Evolutionary conservation across 2,888 invertebrate genomes (phyloP).

Genomic region (Herminia tarsipennalis): DNA sequence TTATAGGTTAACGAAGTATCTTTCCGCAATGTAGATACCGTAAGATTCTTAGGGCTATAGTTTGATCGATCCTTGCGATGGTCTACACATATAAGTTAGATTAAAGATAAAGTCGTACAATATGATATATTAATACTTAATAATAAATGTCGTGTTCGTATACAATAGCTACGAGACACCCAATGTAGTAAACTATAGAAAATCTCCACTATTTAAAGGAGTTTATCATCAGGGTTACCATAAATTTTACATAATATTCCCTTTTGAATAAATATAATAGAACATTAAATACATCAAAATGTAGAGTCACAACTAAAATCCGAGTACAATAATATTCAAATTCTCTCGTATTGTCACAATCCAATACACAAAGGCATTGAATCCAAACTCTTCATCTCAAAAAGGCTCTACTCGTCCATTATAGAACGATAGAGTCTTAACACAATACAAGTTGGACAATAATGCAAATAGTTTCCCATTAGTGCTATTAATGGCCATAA

Average conservation of each 20-base stretch:
- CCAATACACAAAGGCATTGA: slow-evolving; percentile 1
- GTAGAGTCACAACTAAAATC: not conserved
- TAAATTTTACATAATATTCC: not conserved
- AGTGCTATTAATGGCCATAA: slow-evolving; percentile 31
- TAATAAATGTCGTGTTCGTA: too few species aligned
- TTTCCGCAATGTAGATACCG: too few species aligned
- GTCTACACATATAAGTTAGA: too few species aligned
- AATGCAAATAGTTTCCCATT: slow-evolving; percentile 44
- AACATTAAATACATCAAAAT: not conserved
- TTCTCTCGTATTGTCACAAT: not conserved
- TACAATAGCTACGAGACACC: too few species aligned
- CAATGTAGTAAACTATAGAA: too few species aligned
- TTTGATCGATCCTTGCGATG: too few species aligned
- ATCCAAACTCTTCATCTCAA: slow-evolving; percentile 1
- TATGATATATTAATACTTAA: too few species aligned
- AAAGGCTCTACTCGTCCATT: not conserved
- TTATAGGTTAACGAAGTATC: too few species aligned
- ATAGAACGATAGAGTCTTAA: not conserved
- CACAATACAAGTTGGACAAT: slow-evolving; percentile 33
- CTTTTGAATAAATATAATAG: not conserved
- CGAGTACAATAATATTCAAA: not conserved
- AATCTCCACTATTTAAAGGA: too few species aligned
- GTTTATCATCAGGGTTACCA: too few species aligned
- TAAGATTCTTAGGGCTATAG: too few species aligned
- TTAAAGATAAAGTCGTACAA: too few species aligned